These are phyloP conservation scores for Astur gentilis DNA, from an alignment of 2,113 vertebrate species.

Conservation along the genomic window DNA sequence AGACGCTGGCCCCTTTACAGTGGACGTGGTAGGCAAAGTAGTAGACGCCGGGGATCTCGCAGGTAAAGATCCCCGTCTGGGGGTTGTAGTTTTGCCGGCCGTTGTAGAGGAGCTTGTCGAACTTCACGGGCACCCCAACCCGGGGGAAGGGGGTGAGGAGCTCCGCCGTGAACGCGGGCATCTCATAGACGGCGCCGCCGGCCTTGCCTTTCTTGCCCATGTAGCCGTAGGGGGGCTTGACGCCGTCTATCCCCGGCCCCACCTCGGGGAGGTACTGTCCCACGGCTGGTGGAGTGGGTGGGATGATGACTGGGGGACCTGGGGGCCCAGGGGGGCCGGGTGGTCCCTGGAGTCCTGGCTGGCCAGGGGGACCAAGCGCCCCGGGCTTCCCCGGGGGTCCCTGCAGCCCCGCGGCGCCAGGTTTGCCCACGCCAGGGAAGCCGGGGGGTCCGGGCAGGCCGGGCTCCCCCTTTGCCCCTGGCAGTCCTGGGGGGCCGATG, in stretches of 20 bases:
- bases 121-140: conserved; percentile 88
- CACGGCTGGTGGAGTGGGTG: conserved; percentile 75
- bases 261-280: conserved; percentile 83
- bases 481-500: conserved; percentile 83
- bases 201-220: conserved; percentile 82
- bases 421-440: conserved; percentile 79
- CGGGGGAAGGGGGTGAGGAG: conserved; percentile 90
- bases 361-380: conserved; percentile 80
- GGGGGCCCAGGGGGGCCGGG: conserved; percentile 83
- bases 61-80: conserved; percentile 92
- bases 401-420: conserved; percentile 80
- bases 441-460: conserved; percentile 85
- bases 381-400: conserved; percentile 88
- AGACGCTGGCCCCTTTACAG: conserved; percentile 94
- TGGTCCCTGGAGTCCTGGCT: conserved; percentile 84
- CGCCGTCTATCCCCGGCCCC: conserved; percentile 77
- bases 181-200: conserved; percentile 71
- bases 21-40: conserved; percentile 96
- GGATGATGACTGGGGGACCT: conserved; percentile 72
- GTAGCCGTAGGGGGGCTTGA: conserved; percentile 78
- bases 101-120: conserved; percentile 94
- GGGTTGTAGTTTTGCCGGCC: conserved; percentile 95
- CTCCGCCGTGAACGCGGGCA: conserved; percentile 92
- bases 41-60: conserved; percentile 91
- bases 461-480: conserved; percentile 85